Evolutionary conservation across 2,888 invertebrate genomes (phyloP).

Genomic region (Coenonympha arcania): DNA sequence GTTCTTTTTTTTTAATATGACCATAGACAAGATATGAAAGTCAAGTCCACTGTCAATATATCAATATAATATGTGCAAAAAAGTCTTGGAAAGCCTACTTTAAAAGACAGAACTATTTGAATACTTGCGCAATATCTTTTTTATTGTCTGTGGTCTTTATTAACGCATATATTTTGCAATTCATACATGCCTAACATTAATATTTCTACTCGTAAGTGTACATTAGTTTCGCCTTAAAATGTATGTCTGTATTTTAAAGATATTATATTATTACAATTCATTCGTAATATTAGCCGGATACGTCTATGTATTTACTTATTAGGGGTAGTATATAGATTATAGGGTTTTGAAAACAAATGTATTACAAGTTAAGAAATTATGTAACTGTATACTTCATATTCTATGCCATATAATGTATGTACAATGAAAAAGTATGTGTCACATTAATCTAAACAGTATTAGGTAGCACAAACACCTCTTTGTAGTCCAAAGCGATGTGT

Average conservation of each 20-base stretch:
- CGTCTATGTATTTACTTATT: constrained; percentile 57
- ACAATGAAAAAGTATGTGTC: constrained; percentile 3
- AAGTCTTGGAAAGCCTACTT: too few relatives aligned
- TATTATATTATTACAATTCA: constrained; percentile 69
- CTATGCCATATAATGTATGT: constrained; percentile 24
- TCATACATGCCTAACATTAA: neutral
- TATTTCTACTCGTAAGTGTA: constrained; percentile 36
- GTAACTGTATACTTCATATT: constrained; percentile 27
- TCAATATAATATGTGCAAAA: too few relatives aligned
- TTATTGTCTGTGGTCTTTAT: neutral
- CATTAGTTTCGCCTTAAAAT: constrained; percentile 60
- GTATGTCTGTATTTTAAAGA: constrained; percentile 33
- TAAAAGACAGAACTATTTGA: too few relatives aligned
- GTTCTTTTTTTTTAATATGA: too few relatives aligned
- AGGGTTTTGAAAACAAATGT: constrained; percentile 53
- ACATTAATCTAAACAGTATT: constrained; percentile 28
- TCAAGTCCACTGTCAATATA: too few relatives aligned
- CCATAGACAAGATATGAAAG: too few relatives aligned
- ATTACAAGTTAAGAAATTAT: constrained; percentile 44
- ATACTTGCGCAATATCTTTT: neutral
- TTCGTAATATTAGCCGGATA: constrained; percentile 35
- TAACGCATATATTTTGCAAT: neutral
- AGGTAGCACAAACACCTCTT: constrained; percentile 38
- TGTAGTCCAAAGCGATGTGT: constrained; percentile 29
- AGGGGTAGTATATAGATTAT: constrained; percentile 63